Percentiles rank a stretch among this genome's conserved stretches.
Evolutionary conservation across 2,888 invertebrate species (phyloP).

Genomic region (Andrena fulva): DNA sequence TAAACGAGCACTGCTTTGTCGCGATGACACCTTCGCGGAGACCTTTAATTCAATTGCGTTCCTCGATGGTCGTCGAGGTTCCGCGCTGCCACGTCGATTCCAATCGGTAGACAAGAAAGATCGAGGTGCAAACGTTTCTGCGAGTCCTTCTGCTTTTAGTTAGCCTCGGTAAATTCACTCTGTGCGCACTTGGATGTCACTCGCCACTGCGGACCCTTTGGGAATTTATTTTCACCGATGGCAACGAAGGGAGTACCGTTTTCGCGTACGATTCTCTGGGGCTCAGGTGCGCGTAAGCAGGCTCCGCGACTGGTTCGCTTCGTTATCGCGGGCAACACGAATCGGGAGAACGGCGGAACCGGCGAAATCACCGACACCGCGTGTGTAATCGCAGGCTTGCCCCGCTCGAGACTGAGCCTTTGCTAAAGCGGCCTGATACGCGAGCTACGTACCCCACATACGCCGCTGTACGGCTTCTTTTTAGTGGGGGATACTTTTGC

Average conservation of each 20-base stretch:
- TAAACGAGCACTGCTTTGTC: background rate
- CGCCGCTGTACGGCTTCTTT: conserved; percentile 70
- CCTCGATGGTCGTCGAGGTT: conserved; percentile 5
- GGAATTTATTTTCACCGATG: background rate
- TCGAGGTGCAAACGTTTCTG: background rate
- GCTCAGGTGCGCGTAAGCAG: background rate
- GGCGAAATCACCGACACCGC: conserved; percentile 16
- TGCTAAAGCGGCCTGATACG: conserved; percentile 75
- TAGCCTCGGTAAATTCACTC: background rate
- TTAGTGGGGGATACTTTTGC: conserved; percentile 71
- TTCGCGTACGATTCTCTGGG: background rate
- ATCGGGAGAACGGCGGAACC: conserved; percentile 19
- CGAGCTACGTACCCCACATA: conserved; percentile 74
- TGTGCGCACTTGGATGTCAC: background rate
- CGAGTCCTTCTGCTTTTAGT: background rate
- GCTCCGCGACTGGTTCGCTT: background rate
- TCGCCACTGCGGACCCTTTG: background rate
- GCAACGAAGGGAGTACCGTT: background rate
- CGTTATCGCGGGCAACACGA: background rate
- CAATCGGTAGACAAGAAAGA: background rate
- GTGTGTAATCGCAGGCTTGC: conserved; percentile 67
- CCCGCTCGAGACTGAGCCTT: conserved; percentile 75
- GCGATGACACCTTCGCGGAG: background rate
- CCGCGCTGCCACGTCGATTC: background rate
- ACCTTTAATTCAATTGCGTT: background rate